Evolutionary conservation across 2,888 invertebrate species (phyloP), one percentile per base, ranked within the genome.

Genomic region (Scelioninae gen. 1): DNA sequence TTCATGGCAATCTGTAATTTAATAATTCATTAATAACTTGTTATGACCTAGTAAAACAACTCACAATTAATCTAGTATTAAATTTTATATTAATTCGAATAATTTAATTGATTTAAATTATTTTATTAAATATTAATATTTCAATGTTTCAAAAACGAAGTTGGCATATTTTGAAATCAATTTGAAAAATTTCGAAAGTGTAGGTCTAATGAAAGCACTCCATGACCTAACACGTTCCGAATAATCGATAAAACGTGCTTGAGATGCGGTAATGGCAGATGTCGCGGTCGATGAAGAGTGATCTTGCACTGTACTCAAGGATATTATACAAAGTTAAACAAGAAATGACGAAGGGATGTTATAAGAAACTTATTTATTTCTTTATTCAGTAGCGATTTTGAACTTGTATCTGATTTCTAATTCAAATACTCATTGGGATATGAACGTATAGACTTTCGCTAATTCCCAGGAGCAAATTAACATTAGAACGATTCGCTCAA

Each of bases 241-340:
- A 72, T 77, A 82, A 82, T 82, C 82, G 72, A 82, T 77, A 66
- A 53, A 82, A 82, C 77, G 82, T 82, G 77, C 77, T 82, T 72
- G 66, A 77, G 77, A 72, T 62, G 82, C 62, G 76, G 82, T 82
- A 82, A 82, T 77, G 77, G 77, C 72, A 82, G 77, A 72, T 72
- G 77, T 77, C 62, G 77, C 71, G 60, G 49, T 75, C 63, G 69
- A 65, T 63, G 68, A 16, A 62, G 74, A 60, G 66, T 53, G 79
- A 66, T 74, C 72, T 79, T 79, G 58, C 66, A 66, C 51, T 47
- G 55, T 53, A 8, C 60, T 60, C 62, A 47, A 68, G 68, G 68
- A 56, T 55, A 65, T 63, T 58, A 49, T 63, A 31, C 76, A 60
- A 68, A 68, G 69, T 78, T 68, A 66, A 66, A 79, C 79, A 66